These are phyloP conservation scores for Thryonomys swinderianus DNA, from an alignment of 2,113 vertebrate genomes.

Conservation along the genomic window DNA sequence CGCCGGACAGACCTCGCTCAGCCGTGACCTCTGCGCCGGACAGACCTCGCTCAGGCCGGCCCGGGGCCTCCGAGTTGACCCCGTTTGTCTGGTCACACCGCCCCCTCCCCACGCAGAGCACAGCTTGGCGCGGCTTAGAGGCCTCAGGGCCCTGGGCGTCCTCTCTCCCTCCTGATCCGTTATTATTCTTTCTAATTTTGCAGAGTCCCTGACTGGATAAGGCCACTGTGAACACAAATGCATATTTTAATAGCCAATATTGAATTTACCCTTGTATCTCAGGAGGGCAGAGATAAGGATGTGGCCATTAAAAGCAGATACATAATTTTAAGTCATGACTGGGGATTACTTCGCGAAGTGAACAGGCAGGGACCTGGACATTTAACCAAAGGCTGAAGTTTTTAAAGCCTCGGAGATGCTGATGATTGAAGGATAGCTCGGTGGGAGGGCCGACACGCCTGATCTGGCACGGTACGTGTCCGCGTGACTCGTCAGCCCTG, in stretches of 20 bases:
- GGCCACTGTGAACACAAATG: constrained; percentile 63
- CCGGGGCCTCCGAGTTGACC: too few relatives aligned
- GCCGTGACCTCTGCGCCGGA: too few relatives aligned
- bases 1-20: too few relatives aligned
- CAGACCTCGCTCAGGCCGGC: too few relatives aligned
- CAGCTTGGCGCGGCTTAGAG: too few relatives aligned
- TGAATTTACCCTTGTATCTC: constrained; percentile 52
- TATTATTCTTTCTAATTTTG: constrained; percentile 58
- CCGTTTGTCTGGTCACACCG: neutral
- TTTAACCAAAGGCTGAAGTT: constrained; percentile 47
- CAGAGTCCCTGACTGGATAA: constrained; percentile 37
- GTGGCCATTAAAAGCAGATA: constrained; percentile 56
- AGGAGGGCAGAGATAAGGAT: neutral
- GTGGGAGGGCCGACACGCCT: neutral
- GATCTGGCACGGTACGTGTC: neutral
- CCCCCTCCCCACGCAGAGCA: neutral
- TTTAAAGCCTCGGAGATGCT: constrained; percentile 50
- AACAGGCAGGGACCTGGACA: constrained; percentile 37
- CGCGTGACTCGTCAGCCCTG: neutral
- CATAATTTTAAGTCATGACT: neutral
- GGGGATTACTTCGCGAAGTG: neutral
- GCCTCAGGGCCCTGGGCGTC: constrained; percentile 34
- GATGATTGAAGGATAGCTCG: neutral
- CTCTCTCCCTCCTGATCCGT: constrained; percentile 61
- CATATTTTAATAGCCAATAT: constrained; percentile 51